Base-by-base conservation (phyloP, 2,888 invertebrate genomes). In the Apamea anceps region DNA sequence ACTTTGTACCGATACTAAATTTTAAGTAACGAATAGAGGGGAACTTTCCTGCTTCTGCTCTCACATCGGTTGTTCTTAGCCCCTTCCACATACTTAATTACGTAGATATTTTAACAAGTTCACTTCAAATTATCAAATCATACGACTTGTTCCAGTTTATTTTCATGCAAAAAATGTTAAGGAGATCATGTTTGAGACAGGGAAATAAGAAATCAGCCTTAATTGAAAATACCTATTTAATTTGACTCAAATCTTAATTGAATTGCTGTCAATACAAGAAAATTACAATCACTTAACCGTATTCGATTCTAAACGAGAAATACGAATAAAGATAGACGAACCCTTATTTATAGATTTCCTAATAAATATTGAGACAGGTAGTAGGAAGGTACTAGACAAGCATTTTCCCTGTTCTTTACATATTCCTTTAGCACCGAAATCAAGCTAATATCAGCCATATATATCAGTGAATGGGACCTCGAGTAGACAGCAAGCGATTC, bases 401-500 rank as follows among this genome's bases (percentile, higher is more conserved):
- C 37, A 54, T 67, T 80, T 71, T 25, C n/a, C 6, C n/a, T 51
- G 25, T 62, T 79, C 51, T 72, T 71, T 48, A 60, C 51, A 85
- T 80, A 70, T 68, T 70, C 37, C 48, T 57, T 48, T 32, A 65
- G 21, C 63, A 73, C 62, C 63, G 8, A 70, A 85, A 72, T 60
- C 72, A 70, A 73, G 57, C 63, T 70, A 70, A 70, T 85, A 70
- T 51, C 42, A 15, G 68, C 42, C 60, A 72, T 85, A 70, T 63
- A 82, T 54, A 80, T 65, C 62, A 63, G 63, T 25, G 63, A 81
- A 85, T 81, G 63, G 72, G 81, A 73, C 81, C 45, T 62, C 81
- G 63, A 73, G 68, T 70, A 82, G 85, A 85, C 67, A 80, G 85
- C 85, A 28, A 85, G 68, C 70, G 85, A 85, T 85, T 85, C 72